Percentiles rank a stretch among this genome's conserved stretches.
Conservation (phyloP, 2,888 invertebrate genomes). For the Crocallis elinguaria region DNA sequence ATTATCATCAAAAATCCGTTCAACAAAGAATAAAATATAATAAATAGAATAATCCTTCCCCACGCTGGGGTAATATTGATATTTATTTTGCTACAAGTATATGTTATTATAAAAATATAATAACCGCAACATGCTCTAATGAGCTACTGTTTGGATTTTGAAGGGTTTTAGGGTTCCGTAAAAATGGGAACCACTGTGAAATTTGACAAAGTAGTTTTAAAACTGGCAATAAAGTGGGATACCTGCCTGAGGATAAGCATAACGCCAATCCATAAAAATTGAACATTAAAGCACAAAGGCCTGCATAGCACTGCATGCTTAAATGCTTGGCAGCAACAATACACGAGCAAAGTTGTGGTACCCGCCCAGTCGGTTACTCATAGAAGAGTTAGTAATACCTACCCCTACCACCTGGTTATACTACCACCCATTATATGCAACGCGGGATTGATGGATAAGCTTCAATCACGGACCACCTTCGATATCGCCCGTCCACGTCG, state of each 20-base stretch:
- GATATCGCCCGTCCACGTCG: no score
- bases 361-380: no score
- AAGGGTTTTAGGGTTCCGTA: conserved; percentile 31
- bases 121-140: conserved; percentile 47
- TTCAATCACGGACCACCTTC: no score
- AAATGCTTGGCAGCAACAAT: neutral
- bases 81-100: conserved; percentile 48
- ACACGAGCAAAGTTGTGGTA: no score
- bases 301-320: neutral
- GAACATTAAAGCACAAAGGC: no score
- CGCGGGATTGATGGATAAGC: no score
- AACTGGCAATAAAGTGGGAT: no score
- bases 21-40: conserved; percentile 41
- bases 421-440: no score
- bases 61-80: conserved; percentile 42
- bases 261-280: no score
- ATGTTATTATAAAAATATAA: conserved; percentile 49
- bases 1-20: conserved; percentile 37
- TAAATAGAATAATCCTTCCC: conserved; percentile 42
- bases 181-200: neutral
- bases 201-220: neutral
- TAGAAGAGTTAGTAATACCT: no score
- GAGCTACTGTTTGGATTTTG: conserved; percentile 41
- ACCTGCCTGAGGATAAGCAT: neutral
- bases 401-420: neutral